Conservation (phyloP, 2,888 invertebrate species). For the Campoplex capitator region DNA sequence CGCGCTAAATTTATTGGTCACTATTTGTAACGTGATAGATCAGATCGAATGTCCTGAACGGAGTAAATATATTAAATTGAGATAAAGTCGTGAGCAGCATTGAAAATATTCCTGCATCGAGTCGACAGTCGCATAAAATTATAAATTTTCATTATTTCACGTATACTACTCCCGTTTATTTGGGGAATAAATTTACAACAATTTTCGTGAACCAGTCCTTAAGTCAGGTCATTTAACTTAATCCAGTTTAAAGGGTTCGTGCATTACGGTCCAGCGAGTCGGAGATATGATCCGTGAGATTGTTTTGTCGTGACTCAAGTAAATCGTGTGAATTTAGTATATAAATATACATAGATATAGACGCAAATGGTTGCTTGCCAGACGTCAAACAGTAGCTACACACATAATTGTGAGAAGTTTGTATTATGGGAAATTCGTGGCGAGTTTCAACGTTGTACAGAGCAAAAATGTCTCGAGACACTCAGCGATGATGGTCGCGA, state of each 20-base stretch:
- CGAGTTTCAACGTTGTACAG: neutral
- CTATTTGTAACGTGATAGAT: constrained; percentile 45
- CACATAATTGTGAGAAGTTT: constrained; percentile 60
- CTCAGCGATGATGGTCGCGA: neutral
- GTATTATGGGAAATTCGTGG: constrained; percentile 52
- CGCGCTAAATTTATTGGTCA: constrained; percentile 26
- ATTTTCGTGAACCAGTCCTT: constrained; percentile 3
- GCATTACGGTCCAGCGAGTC: constrained; percentile 55
- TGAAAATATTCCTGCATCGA: neutral
- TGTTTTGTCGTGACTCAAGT: constrained; percentile 39
- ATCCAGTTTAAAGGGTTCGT: constrained; percentile 38
- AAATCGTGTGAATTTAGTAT: constrained; percentile 19
- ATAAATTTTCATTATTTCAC: neutral
- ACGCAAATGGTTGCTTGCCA: neutral
- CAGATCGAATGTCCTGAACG: constrained; percentile 34
- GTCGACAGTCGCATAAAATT: neutral
- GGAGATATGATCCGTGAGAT: constrained; percentile 54
- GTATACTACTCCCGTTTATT: neutral
- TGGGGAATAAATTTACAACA: neutral
- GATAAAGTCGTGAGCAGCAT: neutral
- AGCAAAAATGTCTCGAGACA: constrained; percentile 34
- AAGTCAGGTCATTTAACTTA: constrained; percentile 48
- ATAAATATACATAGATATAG: neutral
- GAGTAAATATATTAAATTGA: neutral
- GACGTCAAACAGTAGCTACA: constrained; percentile 52